Evolutionary conservation across 2,113 vertebrate species (phyloP).

Genomic region (Datnioides undecimradiatus): DNA sequence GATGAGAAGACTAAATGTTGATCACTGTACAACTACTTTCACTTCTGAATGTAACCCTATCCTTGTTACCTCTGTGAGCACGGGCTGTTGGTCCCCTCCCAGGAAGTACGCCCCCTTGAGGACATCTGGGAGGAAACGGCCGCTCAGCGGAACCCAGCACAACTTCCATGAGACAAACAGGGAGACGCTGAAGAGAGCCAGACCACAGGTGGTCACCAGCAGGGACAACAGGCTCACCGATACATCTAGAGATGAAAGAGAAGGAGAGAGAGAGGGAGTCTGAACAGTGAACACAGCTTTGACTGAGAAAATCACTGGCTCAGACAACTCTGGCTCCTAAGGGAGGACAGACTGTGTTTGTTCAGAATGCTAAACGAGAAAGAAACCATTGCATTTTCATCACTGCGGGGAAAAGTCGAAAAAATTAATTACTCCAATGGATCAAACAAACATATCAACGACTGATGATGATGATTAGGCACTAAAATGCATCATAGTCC

Average conservation of each 20-base stretch:
- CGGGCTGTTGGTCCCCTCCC: conserved; percentile 88
- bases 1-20: background rate
- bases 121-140: conserved; percentile 88
- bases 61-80: conserved; percentile 85
- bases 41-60: background rate
- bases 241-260: conserved; percentile 78
- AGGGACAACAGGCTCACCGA: conserved; percentile 86
- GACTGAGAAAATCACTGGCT: conserved; percentile 2
- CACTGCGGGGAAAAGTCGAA: background rate
- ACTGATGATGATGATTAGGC: background rate
- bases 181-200: conserved; percentile 96
- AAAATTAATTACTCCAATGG: background rate
- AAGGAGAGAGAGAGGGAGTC: conserved; percentile 8
- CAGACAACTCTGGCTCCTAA: conserved; percentile 18
- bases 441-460: background rate
- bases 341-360: conserved; percentile 27
- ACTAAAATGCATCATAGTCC: background rate
- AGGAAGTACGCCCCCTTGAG: conserved; percentile 88
- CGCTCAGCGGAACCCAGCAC: conserved; percentile 97
- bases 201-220: conserved; percentile 87
- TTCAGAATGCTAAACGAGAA: conserved; percentile 16
- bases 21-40: background rate
- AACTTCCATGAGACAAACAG: conserved; percentile 99
- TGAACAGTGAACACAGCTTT: conserved; percentile 28
- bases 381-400: background rate